Percentiles rank a stretch among this genome's conserved stretches.
These are phyloP conservation scores for Bubalus kerabau DNA, from an alignment of 2,113 vertebrate genomes.

Conservation along the genomic window DNA sequence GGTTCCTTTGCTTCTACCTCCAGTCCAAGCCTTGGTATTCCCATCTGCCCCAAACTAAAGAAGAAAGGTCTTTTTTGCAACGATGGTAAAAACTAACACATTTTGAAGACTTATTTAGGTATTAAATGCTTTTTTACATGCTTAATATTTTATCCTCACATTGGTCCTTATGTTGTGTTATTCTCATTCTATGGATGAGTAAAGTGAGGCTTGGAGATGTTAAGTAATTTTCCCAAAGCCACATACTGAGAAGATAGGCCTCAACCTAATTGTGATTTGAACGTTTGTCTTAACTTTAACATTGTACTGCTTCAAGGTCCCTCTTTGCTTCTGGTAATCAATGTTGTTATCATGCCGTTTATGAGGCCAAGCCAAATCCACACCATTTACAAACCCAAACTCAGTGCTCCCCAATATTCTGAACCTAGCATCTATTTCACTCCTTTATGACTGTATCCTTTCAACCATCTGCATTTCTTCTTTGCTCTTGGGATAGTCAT, in stretches of 20 bases:
- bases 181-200: not conserved
- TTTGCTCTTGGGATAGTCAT: not conserved
- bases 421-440: not conserved
- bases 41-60: not conserved
- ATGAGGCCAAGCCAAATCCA: not conserved
- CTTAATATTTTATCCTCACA: not conserved
- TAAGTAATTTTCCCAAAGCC: not conserved
- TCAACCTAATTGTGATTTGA: not conserved
- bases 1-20: conserved; percentile 6
- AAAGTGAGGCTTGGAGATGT: not conserved
- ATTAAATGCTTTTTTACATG: not conserved
- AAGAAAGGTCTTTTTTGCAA: not conserved
- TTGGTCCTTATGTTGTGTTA: not conserved
- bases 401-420: not conserved
- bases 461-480: not conserved
- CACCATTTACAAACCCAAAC: not conserved
- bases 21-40: not conserved
- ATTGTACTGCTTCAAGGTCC: not conserved
- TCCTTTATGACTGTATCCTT: not conserved
- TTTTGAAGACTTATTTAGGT: not conserved
- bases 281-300: not conserved
- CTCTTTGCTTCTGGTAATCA: not conserved
- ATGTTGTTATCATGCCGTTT: not conserved
- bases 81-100: not conserved
- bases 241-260: not conserved